Percentiles rank a stretch among this genome's conserved stretches.
These are phyloP conservation scores for Brenthis ino DNA, from an alignment of 2,888 invertebrate genomes.

Conservation along the genomic window DNA sequence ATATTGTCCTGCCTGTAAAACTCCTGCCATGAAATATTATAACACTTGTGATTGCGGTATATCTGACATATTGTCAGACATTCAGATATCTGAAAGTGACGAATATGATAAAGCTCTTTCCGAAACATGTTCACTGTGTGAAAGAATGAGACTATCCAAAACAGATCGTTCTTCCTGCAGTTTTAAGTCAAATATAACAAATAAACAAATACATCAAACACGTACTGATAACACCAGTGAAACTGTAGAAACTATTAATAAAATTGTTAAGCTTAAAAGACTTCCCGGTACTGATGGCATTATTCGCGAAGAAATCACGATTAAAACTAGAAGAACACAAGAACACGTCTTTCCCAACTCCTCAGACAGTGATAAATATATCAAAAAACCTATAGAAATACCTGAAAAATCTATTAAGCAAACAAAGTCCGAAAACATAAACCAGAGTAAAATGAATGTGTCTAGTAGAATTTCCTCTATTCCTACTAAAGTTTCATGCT, in stretches of 20 bases:
- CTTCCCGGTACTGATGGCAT: slow-evolving; percentile 50
- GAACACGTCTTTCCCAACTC: slow-evolving; percentile 41
- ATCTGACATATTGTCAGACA: neutral
- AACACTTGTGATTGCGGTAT: neutral
- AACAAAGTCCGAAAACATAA: slow-evolving; percentile 14
- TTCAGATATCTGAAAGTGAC: neutral
- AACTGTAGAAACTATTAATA: slow-evolving; percentile 50
- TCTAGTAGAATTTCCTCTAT: neutral
- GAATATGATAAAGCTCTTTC: neutral
- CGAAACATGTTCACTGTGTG: slow-evolving; percentile 5
- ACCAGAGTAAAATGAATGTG: neutral
- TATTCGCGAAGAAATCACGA: slow-evolving; percentile 51
- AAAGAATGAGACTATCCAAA: neutral
- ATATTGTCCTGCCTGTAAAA: slow-evolving; percentile 6
- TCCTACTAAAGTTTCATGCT: neutral
- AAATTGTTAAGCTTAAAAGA: slow-evolving; percentile 52
- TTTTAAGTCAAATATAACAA: slow-evolving; percentile 26
- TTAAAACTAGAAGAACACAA: slow-evolving; percentile 52
- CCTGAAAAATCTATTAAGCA: slow-evolving; percentile 6
- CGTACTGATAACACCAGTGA: slow-evolving; percentile 38
- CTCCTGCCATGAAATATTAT: neutral
- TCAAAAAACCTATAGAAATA: neutral
- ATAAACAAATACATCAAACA: slow-evolving; percentile 3
- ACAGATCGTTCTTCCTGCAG: slow-evolving; percentile 5
- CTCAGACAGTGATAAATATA: slow-evolving; percentile 6